phyloP scores from a whole-genome alignment of 2,888 invertebrate genomes.

The Hypsopygia costalis region DNA sequence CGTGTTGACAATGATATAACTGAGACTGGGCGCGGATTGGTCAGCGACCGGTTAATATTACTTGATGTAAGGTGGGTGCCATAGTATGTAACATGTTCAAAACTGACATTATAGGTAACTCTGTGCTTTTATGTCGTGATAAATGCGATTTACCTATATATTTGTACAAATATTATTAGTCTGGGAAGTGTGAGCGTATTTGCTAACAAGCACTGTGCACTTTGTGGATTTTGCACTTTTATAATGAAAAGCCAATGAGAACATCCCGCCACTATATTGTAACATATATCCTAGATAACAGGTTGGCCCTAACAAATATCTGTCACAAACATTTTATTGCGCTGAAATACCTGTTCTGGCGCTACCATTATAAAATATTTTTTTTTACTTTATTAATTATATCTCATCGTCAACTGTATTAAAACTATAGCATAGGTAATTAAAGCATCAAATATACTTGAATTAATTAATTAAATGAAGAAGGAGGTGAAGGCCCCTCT shows the following conservation, averaged over 20 bases:
- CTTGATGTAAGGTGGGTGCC: conserved; percentile 73
- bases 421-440: conserved; percentile 17
- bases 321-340: conserved; percentile 1
- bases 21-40: background rate
- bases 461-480: conserved; percentile 21
- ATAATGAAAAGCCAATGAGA: conserved; percentile 65
- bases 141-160: conserved; percentile 49
- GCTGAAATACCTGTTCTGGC: background rate
- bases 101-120: conserved; percentile 35
- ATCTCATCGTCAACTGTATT: background rate
- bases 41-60: conserved; percentile 18
- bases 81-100: conserved; percentile 49
- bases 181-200: conserved; percentile 79
- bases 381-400: too few species aligned
- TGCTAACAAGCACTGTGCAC: conserved; percentile 74
- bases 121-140: conserved; percentile 67
- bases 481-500: conserved; percentile 30
- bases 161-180: conserved; percentile 60
- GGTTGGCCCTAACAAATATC: background rate
- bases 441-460: conserved; percentile 27
- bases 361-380: too few species aligned
- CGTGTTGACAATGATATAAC: conserved; percentile 15
- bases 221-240: conserved; percentile 60
- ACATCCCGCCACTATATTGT: conserved; percentile 33
- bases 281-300: background rate